A percentile compares a stretch with the other conserved stretches of the same genome.
Conservation (phyloP, 1,140 invertebrate genomes). For the Macrocentrus cingulum region DNA sequence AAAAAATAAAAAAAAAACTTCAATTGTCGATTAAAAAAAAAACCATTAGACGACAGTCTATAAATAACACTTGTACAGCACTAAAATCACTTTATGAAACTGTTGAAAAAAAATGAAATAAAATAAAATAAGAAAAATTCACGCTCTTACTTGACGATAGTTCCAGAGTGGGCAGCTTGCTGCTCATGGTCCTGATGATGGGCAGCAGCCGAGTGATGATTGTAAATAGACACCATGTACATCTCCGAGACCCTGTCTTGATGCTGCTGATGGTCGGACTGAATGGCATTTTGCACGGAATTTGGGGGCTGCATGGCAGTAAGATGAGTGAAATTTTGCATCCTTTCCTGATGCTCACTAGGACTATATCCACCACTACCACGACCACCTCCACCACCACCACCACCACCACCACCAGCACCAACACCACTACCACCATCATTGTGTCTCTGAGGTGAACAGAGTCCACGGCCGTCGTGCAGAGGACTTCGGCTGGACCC, state of each 20-base stretch:
- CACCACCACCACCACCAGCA: slow-evolving; percentile 31
- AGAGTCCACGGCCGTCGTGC: slow-evolving; percentile 43
- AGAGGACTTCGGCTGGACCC: slow-evolving; percentile 49
- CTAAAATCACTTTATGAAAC: background rate
- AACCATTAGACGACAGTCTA: too few species aligned
- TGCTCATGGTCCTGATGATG: slow-evolving; percentile 50
- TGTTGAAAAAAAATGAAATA: slow-evolving; percentile 10
- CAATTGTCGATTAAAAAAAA: too few species aligned
- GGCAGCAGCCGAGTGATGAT: slow-evolving; percentile 36
- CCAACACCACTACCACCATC: slow-evolving; percentile 40
- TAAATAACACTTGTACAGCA: too few species aligned
- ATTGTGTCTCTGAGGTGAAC: slow-evolving; percentile 41
- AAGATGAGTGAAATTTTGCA: slow-evolving; percentile 50
- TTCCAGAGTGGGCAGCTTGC: slow-evolving; percentile 33
- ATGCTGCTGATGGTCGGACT: slow-evolving; percentile 35
- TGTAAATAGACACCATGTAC: slow-evolving; percentile 49
- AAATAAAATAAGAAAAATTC: background rate
- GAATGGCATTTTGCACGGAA: slow-evolving; percentile 36
- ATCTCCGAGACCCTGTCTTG: slow-evolving; percentile 42
- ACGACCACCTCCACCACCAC: slow-evolving; percentile 28
- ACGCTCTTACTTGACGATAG: slow-evolving; percentile 43
- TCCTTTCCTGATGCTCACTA: slow-evolving; percentile 42
- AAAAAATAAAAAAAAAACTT: too few species aligned
- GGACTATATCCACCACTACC: slow-evolving; percentile 43
- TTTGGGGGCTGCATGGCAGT: slow-evolving; percentile 49